phyloP scores from a whole-genome alignment of 2,797 vertebrate genomes.

The Ciconia nigra region DNA sequence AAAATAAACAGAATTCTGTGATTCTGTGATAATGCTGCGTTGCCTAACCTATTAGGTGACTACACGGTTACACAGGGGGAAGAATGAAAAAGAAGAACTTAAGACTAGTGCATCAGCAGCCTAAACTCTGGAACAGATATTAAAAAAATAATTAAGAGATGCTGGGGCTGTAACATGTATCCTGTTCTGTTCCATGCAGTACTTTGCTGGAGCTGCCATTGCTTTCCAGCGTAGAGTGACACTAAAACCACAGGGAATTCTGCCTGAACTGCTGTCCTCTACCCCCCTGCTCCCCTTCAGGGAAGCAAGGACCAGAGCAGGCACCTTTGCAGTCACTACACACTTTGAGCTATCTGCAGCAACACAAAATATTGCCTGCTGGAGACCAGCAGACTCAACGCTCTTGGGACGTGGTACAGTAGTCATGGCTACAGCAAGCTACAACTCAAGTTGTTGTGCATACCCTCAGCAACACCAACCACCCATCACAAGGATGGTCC shows the following conservation, averaged over 20 bases:
- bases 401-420: not conserved
- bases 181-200: not conserved
- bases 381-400: not conserved
- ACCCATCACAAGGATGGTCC: not conserved
- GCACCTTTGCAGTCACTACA: not conserved
- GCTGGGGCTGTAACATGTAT: not conserved
- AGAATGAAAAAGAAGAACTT: not conserved
- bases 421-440: accelerated
- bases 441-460: accelerated
- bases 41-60: not conserved
- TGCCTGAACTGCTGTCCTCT: not conserved
- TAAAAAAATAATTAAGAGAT: not conserved
- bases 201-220: not conserved
- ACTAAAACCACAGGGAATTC: not conserved
- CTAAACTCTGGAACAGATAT: not conserved
- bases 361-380: not conserved
- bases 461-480: not conserved
- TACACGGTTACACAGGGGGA: accelerated
- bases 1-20: not conserved
- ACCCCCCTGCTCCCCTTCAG: not conserved
- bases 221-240: not conserved
- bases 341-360: not conserved
- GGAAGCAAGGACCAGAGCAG: not conserved
- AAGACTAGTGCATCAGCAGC: not conserved
- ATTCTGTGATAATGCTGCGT: not conserved